phyloP scores from a whole-genome alignment of 1,140 invertebrate genomes.

The Aphaenogaster ashmeadi region DNA sequence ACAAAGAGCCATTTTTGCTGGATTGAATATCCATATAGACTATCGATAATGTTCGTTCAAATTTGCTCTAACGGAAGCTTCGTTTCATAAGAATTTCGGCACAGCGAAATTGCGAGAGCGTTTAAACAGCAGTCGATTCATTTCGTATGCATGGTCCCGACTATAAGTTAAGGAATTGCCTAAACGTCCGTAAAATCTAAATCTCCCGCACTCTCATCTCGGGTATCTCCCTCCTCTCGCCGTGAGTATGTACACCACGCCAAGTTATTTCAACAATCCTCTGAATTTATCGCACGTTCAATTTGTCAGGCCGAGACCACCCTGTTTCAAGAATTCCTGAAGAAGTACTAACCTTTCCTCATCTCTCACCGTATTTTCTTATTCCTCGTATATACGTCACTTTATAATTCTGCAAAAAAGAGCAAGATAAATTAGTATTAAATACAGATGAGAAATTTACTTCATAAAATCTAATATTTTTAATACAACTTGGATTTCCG shows the following conservation, averaged over 20 bases:
- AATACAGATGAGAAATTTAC: constrained; percentile 8
- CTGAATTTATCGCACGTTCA: constrained; percentile 83
- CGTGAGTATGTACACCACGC: constrained; percentile 69
- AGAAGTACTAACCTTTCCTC: constrained; percentile 41
- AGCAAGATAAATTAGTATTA: constrained; percentile 33
- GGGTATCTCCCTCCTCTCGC: constrained; percentile 61
- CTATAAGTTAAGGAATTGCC: constrained; percentile 81
- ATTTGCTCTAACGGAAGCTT: background rate
- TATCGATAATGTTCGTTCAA: background rate
- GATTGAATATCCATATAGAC: background rate
- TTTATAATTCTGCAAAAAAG: background rate
- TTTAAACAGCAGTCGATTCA: constrained; percentile 71
- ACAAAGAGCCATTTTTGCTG: background rate
- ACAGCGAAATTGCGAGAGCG: constrained; percentile 2
- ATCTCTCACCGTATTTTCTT: constrained; percentile 39
- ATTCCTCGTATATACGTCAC: background rate
- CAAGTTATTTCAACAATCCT: constrained; percentile 81
- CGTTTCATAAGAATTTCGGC: background rate
- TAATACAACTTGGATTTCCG: background rate
- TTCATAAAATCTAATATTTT: constrained; percentile 9
- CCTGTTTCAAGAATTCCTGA: constrained; percentile 53
- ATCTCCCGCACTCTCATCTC: constrained; percentile 81
- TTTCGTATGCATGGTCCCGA: constrained; percentile 78
- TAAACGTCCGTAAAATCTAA: constrained; percentile 81
- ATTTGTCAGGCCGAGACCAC: constrained; percentile 80